phyloP scores from a whole-genome alignment of 2,888 invertebrate species.

The Cyclophora punctaria region DNA sequence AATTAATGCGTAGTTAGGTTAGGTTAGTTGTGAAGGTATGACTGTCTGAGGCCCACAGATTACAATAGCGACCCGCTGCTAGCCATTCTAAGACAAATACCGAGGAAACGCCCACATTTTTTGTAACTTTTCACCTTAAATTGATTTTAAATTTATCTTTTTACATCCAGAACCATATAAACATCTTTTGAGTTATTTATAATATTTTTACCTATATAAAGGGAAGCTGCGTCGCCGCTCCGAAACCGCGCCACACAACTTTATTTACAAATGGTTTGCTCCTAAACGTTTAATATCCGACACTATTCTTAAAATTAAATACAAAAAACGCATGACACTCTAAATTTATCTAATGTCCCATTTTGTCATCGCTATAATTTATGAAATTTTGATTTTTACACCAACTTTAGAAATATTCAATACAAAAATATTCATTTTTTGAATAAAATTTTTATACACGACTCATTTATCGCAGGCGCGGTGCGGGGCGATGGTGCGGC shows the following conservation, averaged over 20 bases:
- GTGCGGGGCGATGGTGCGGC: constrained; percentile 44
- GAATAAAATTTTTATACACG: constrained; percentile 75
- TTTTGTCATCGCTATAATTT: constrained; percentile 72
- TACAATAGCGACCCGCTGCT: constrained; percentile 69
- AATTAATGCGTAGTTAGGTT: constrained; percentile 71
- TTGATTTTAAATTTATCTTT: constrained; percentile 67
- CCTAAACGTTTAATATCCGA: constrained; percentile 80
- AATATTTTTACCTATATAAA: constrained; percentile 74
- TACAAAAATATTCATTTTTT: constrained; percentile 77
- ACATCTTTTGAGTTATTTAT: constrained; percentile 75
- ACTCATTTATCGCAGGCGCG: constrained; percentile 55
- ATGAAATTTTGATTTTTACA: constrained; percentile 77
- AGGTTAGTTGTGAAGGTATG: constrained; percentile 66
- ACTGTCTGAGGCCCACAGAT: constrained; percentile 69
- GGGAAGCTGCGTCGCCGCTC: constrained; percentile 48
- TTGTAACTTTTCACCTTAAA: constrained; percentile 55
- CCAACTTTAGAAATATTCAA: constrained; percentile 77
- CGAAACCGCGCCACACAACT: constrained; percentile 45
- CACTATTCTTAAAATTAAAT: constrained; percentile 77
- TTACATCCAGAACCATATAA: constrained; percentile 77
- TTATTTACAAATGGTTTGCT: constrained; percentile 82
- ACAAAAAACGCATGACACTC: constrained; percentile 75
- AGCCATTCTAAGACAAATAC: constrained; percentile 71
- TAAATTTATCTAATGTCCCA: constrained; percentile 71
- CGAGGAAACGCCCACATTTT: constrained; percentile 63